Percentiles rank a stretch among this genome's conserved stretches.
Evolutionary conservation across 2,797 vertebrate genomes (phyloP).

Genomic region (Cetoscarus ocellatus): DNA sequence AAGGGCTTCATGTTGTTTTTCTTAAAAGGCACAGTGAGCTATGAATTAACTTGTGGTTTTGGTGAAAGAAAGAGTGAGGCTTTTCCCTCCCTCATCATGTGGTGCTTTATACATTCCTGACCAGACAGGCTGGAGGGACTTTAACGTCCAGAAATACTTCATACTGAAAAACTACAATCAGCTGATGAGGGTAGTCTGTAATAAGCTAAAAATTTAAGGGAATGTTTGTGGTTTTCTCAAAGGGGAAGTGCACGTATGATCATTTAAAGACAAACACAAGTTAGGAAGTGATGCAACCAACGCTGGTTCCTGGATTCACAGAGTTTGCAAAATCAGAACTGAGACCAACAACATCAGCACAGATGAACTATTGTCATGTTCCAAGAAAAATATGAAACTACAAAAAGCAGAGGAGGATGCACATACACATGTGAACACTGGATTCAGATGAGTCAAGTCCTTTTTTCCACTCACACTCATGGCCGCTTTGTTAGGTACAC

Average conservation of each 20-base stretch:
- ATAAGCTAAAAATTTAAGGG: slow-evolving; percentile 7
- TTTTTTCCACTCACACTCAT: too few species aligned
- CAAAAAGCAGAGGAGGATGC: too few species aligned
- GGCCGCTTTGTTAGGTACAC: too few species aligned
- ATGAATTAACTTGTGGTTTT: neutral
- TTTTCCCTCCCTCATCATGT: neutral
- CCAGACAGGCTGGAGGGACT: neutral
- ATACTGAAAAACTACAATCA: neutral
- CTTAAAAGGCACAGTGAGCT: neutral
- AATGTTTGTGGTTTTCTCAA: slow-evolving; percentile 52
- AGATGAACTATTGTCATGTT: too few species aligned
- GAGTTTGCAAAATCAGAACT: neutral
- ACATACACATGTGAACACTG: too few species aligned
- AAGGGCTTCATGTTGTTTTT: too few species aligned
- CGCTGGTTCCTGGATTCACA: neutral
- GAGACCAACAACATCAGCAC: neutral
- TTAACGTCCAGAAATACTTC: slow-evolving; percentile 13
- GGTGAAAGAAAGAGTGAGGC: neutral
- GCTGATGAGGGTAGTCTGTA: slow-evolving; percentile 1
- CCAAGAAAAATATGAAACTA: too few species aligned
- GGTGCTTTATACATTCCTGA: neutral
- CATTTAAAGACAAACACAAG: slow-evolving; percentile 6
- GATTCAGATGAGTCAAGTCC: too few species aligned
- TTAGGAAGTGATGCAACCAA: slow-evolving; percentile 19
- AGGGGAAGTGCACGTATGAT: slow-evolving; percentile 28